Evolutionary conservation across 2,797 vertebrate genomes (phyloP).

Genomic region (Neomorphus geoffroyi): DNA sequence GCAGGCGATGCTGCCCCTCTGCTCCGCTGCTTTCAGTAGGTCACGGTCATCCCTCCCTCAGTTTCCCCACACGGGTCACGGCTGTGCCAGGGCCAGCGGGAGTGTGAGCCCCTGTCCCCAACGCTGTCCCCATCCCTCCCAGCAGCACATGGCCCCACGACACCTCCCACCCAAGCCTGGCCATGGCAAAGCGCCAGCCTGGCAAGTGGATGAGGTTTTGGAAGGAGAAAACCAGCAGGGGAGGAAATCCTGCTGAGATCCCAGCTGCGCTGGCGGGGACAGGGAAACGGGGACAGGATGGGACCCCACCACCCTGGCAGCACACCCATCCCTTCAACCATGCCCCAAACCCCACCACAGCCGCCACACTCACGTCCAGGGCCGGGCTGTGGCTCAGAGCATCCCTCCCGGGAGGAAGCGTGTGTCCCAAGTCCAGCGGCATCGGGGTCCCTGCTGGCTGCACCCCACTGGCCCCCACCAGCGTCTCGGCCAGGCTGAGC

Average conservation of each 20-base stretch:
- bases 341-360: not conserved
- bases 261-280: not conserved
- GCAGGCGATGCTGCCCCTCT: not conserved
- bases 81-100: not conserved
- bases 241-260: not conserved
- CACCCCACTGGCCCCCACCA: not conserved
- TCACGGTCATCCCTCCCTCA: not conserved
- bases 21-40: too few relatives aligned
- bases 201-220: not conserved
- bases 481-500: not conserved
- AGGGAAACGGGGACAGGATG: not conserved
- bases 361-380: slow-evolving; percentile 35
- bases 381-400: not conserved
- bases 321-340: not conserved
- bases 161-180: not conserved
- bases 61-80: not conserved
- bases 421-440: not conserved
- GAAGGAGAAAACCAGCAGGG: not conserved
- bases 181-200: not conserved
- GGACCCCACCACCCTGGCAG: not conserved
- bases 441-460: not conserved
- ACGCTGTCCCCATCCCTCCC: not conserved
- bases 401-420: not conserved
- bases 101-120: too few relatives aligned
- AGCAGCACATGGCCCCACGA: not conserved